Conservation (phyloP, 1,140 invertebrate species). For the Cydia fagiglandana region DNA sequence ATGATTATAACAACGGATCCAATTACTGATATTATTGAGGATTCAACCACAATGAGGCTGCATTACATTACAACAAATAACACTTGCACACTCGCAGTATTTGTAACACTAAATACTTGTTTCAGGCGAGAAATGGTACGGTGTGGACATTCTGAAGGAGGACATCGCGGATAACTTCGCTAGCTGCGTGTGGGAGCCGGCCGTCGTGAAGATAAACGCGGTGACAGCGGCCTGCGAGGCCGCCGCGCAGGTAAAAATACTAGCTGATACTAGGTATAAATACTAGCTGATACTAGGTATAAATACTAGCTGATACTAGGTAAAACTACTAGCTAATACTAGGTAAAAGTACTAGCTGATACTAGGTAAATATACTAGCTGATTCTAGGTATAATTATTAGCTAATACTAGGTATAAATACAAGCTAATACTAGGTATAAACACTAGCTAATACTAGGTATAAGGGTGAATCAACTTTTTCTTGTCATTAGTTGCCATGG, state of each 20-base stretch:
- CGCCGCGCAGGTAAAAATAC: conserved; percentile 76
- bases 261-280: conserved; percentile 46
- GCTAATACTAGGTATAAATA: conserved; percentile 45
- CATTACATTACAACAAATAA: neutral
- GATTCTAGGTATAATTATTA: conserved; percentile 51
- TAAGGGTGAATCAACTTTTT: too few species aligned
- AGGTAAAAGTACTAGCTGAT: too few species aligned
- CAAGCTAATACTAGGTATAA: neutral
- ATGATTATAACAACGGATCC: conserved; percentile 35
- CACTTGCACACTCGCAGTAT: neutral
- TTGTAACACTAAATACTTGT: conserved; percentile 7
- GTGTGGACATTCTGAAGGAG: conserved; percentile 96
- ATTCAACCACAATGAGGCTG: conserved; percentile 34
- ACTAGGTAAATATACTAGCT: too few species aligned
- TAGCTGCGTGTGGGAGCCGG: conserved; percentile 98
- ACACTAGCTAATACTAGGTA: too few species aligned
- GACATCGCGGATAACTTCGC: conserved; percentile 97
- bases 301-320: too few species aligned
- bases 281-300: neutral
- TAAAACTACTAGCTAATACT: too few species aligned
- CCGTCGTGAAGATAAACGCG: conserved; percentile 98
- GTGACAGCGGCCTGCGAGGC: conserved; percentile 97
- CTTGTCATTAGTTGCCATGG: too few species aligned
- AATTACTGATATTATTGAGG: conserved; percentile 35
- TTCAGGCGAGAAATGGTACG: conserved; percentile 90